phyloP scores from a whole-genome alignment of 2,797 vertebrate species.

The Enteromius paludinosus region DNA sequence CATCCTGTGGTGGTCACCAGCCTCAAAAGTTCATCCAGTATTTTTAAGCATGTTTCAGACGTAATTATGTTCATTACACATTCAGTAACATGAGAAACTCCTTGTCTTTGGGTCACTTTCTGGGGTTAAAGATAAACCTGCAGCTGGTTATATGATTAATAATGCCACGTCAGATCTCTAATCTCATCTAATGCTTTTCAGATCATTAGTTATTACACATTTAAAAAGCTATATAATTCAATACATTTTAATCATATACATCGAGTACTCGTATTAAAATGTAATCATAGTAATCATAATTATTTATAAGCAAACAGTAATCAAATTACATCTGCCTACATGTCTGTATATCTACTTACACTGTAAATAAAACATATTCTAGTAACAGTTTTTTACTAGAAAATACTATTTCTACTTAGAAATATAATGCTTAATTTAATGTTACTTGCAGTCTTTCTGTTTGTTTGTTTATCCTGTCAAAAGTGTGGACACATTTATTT shows the following conservation, averaged over 20 bases:
- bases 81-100: conserved; percentile 5
- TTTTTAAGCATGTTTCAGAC: background rate
- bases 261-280: background rate
- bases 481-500: background rate
- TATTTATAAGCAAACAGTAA: background rate
- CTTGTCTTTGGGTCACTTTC: background rate
- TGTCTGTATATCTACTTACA: background rate
- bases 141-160: background rate
- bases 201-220: background rate
- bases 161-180: background rate
- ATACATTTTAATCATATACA: background rate
- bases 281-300: background rate
- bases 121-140: conserved; percentile 7
- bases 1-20: conserved; percentile 33
- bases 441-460: background rate
- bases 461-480: background rate
- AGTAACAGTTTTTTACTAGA: background rate
- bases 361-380: background rate
- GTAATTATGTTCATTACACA: conserved; percentile 1
- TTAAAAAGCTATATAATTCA: background rate
- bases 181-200: background rate
- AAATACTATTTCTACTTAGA: background rate
- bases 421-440: background rate
- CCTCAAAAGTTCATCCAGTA: conserved; percentile 7
- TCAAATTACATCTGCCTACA: background rate